These are phyloP conservation scores for Thaumatotibia leucotreta DNA, from an alignment of 1,140 invertebrate species.

Conservation along the genomic window DNA sequence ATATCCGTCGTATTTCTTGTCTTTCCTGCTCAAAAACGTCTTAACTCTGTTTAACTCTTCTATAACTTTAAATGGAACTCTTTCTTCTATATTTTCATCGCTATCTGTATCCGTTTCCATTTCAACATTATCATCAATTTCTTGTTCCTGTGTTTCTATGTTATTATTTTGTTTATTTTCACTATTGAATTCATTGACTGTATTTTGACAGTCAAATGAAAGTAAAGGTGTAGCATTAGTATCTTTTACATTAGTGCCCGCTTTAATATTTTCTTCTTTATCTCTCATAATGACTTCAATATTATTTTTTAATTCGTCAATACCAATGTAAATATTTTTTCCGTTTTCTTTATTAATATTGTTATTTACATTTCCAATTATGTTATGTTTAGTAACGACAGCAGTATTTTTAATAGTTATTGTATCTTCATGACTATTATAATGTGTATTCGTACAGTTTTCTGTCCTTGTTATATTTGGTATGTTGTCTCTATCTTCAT, in stretches of 20 bases:
- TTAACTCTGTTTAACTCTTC: slow-evolving; percentile 30
- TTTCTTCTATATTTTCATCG: slow-evolving; percentile 19
- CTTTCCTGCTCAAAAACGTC: slow-evolving; percentile 20
- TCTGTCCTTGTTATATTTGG: neutral
- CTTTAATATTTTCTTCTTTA: no score
- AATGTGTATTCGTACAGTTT: neutral
- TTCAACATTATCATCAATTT: slow-evolving; percentile 31
- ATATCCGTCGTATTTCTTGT: slow-evolving; percentile 13
- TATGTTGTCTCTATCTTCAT: neutral
- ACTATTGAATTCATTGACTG: neutral
- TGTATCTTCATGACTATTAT: neutral
- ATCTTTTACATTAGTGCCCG: neutral
- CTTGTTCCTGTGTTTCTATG: neutral
- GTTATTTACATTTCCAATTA: neutral
- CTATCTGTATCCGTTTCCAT: slow-evolving; percentile 20
- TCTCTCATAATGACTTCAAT: neutral
- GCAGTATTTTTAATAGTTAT: neutral
- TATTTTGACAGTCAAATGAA: neutral
- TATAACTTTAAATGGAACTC: slow-evolving; percentile 30
- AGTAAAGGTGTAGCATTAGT: neutral
- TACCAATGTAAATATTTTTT: neutral
- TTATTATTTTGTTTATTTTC: neutral
- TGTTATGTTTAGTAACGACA: neutral
- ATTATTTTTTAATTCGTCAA: no score
- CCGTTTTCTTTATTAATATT: neutral